phyloP scores from a whole-genome alignment of 2,797 vertebrate species.

The Myoxocephalus aenaeus region DNA sequence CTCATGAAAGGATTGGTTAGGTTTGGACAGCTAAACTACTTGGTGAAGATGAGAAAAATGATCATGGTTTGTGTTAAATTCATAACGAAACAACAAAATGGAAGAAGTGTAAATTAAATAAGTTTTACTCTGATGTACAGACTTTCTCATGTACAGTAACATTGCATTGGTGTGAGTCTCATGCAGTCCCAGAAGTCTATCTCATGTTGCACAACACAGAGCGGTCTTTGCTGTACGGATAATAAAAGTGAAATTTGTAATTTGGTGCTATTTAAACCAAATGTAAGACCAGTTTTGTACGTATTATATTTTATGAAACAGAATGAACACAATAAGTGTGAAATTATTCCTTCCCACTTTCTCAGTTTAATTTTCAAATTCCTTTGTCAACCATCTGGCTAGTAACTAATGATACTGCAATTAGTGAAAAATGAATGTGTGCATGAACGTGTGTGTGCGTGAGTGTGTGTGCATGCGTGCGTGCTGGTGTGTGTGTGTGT shows the following conservation, averaged over 20 bases:
- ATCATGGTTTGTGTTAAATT: too few relatives aligned
- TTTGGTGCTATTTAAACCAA: neutral
- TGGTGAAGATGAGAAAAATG: too few relatives aligned
- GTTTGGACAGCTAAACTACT: too few relatives aligned
- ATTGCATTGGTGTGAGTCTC: too few relatives aligned
- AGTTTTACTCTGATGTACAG: too few relatives aligned
- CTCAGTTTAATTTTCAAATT: constrained; percentile 54
- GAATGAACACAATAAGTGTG: neutral
- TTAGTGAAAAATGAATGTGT: constrained; percentile 55
- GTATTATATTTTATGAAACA: neutral
- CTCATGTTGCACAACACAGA: neutral
- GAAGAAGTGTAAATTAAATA: too few relatives aligned
- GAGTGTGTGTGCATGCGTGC: constrained; percentile 18
- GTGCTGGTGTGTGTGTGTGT: constrained; percentile 29
- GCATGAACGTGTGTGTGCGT: constrained; percentile 7
- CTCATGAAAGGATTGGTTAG: too few relatives aligned
- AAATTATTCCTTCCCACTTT: constrained; percentile 42
- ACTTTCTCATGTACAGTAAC: too few relatives aligned
- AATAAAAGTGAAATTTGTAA: neutral
- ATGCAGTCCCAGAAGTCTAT: too few relatives aligned
- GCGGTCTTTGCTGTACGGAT: neutral
- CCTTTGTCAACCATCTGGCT: constrained; percentile 73
- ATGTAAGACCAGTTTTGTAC: neutral
- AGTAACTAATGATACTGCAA: constrained; percentile 63
- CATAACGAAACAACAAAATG: too few relatives aligned